Evolutionary conservation across 2,113 vertebrate species (phyloP).

Genomic region (Thamnaconus septentrionalis): DNA sequence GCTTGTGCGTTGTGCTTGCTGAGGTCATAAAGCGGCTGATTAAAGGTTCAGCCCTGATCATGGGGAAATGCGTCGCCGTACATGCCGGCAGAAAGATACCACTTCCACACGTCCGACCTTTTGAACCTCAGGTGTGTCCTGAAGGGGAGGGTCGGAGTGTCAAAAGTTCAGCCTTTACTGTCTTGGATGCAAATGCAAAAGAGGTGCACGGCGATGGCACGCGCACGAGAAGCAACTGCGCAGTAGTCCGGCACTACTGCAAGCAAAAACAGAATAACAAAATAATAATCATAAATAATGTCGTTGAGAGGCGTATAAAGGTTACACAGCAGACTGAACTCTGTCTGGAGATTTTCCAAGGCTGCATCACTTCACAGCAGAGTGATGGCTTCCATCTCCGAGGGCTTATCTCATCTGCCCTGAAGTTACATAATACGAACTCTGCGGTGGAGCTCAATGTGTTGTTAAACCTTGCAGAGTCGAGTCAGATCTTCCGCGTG

Average conservation of each 20-base stretch:
- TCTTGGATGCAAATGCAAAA: background rate
- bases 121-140: constrained; percentile 8
- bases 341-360: constrained; percentile 14
- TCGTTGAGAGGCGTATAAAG: background rate
- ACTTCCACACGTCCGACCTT: constrained; percentile 2
- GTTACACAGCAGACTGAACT: background rate
- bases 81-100: background rate
- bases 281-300: no score
- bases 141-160: background rate
- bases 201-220: background rate
- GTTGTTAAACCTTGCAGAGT: constrained; percentile 10
- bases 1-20: constrained; percentile 1
- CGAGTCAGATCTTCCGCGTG: background rate
- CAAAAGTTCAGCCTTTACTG: background rate
- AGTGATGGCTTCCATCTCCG: constrained; percentile 31
- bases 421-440: constrained; percentile 27
- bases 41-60: constrained; percentile 5
- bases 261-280: no score
- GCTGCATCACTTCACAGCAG: constrained; percentile 32
- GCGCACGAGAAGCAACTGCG: no score
- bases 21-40: constrained; percentile 34
- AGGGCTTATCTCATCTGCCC: constrained; percentile 24
- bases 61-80: no score
- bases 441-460: constrained; percentile 13
- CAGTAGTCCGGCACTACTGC: no score